These are phyloP conservation scores for Tyto alba DNA, from an alignment of 2,113 vertebrate genomes.

Conservation along the genomic window DNA sequence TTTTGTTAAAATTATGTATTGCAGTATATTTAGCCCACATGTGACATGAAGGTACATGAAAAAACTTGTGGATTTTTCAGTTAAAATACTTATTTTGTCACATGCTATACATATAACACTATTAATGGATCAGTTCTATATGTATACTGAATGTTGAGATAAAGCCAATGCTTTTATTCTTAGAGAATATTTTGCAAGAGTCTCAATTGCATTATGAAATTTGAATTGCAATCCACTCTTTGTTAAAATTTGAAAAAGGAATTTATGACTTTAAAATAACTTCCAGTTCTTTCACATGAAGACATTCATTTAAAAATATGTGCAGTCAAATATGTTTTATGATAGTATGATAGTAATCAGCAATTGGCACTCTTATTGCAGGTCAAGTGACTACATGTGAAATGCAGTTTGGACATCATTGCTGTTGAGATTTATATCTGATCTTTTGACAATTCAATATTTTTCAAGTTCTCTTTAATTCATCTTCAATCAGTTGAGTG, in stretches of 20 bases:
- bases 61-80: neutral
- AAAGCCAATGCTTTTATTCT: neutral
- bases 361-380: neutral
- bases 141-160: neutral
- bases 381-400: neutral
- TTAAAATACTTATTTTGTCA: neutral
- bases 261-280: neutral
- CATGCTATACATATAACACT: neutral
- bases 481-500: neutral
- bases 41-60: rapidly evolving
- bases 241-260: neutral
- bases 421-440: neutral
- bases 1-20: neutral
- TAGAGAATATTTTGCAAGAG: neutral
- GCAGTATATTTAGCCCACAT: neutral
- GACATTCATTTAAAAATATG: neutral
- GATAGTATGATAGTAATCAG: neutral
- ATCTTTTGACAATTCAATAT: neutral
- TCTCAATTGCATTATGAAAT: neutral
- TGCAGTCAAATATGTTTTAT: neutral
- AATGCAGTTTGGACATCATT: neutral
- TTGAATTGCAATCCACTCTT: neutral
- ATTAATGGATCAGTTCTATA: neutral
- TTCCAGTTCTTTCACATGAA: neutral
- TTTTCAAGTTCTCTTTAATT: neutral